phyloP scores from a whole-genome alignment of 53 echinoderm and acorn worm species.

The Stichopus horrens region DNA sequence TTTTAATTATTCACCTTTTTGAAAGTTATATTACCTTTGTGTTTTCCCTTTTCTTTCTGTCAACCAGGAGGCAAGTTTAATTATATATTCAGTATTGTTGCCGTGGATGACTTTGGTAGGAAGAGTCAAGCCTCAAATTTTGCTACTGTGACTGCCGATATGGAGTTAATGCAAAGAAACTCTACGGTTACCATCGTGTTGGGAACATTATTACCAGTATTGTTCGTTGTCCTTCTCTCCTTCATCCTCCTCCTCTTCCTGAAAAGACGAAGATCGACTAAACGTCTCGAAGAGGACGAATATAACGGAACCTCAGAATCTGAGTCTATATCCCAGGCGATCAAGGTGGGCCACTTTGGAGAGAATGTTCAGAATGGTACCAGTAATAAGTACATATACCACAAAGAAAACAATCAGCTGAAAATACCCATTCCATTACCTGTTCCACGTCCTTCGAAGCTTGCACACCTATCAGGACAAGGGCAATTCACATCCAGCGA shows the following conservation, averaged over 20 bases:
- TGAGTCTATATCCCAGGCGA: not conserved
- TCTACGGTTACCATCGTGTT: not conserved
- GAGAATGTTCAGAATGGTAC: not conserved
- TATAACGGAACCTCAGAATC: not conserved
- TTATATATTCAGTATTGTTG: constrained; percentile 63
- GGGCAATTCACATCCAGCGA: not conserved
- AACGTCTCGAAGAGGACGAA: not conserved
- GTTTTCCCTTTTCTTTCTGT: no score
- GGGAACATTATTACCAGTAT: not conserved
- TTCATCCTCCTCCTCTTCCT: not conserved
- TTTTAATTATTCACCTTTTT: no score
- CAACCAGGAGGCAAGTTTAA: constrained; percentile 52
- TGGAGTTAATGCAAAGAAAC: not conserved
- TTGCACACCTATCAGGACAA: not conserved
- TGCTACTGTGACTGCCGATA: constrained; percentile 51
- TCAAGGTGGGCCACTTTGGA: not conserved
- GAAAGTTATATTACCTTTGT: no score
- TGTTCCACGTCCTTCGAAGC: not conserved
- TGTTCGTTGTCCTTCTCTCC: not conserved
- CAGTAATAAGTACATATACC: no score
- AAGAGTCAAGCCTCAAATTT: constrained; percentile 65
- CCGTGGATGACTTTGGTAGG: constrained; percentile 62
- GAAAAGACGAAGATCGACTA: not conserved
- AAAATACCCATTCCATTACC: not conserved
- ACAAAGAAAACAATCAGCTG: not conserved